Base-by-base conservation (phyloP, 2,797 vertebrate genomes). In the Coregonus sp. region DNA sequence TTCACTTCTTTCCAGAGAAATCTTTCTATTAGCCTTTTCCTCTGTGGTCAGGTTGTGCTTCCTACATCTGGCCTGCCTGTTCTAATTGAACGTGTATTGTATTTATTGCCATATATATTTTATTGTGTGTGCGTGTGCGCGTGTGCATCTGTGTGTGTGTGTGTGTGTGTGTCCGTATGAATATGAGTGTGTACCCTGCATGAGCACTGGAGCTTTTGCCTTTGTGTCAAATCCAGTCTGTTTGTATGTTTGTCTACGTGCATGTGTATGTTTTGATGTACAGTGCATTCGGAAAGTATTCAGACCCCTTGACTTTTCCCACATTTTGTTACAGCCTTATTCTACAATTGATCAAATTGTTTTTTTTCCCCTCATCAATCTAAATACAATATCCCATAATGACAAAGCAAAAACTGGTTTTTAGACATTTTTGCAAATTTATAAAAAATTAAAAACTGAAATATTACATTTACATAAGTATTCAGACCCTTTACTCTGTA, bases 11-110 rank as follows among this genome's bases (percentile, higher is more conserved):
- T 79, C 78, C 78, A 68, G 74, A 70, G 75, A 80, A 82, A 84
- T 84, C 82, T 82, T 84, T 80, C 73, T 70, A 74, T 74, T 80
- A 82, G 75, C 65, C 75, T 71, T 74, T 80, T 81, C 80, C 80
- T 82, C 74, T 80, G 78, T 71, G 78, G 80, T 70, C 37, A 63
- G 29, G 66, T 70, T 74, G 70, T 71, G 71, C 77, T 78, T 78
- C 78, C 78, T 76, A 73, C 75, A 79, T 74, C 75, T 70, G 75
- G 65, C 31, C 52, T 78, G 70, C 67, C 52, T 71, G 75, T 73
- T 74, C 72, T 73, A 73, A 63, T 75, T 75, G 71, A 75, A 77
- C 47, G 35, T 70, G 74, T 50, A 40, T 76, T 67, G 37, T 61
- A 69, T 72, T 65, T 66, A 70, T 72, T 68, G 29, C 25, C 65